Percentiles rank a stretch among this genome's conserved stretches.
phyloP scores from a whole-genome alignment of 2,888 invertebrate genomes.

The Oxycera nigricornis region DNA sequence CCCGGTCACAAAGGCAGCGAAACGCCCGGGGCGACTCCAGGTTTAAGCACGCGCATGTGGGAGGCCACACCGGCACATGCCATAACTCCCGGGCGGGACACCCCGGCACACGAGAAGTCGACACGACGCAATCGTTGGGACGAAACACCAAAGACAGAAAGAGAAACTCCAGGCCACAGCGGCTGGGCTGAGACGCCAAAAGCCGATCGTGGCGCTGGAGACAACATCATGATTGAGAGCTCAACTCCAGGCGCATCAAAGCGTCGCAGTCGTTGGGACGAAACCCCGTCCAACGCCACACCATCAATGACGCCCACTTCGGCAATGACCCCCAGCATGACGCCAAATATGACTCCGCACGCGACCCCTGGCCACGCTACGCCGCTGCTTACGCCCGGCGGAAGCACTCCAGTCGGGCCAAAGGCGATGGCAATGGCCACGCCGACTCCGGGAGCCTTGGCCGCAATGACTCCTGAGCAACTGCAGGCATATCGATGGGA shows the following conservation, averaged over 20 bases:
- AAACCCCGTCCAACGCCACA: constrained; percentile 86
- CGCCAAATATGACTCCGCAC: constrained; percentile 77
- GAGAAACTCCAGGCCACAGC: constrained; percentile 96
- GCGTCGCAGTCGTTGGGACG: constrained; percentile 97
- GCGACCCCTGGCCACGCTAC: constrained; percentile 75
- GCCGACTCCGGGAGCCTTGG: constrained; percentile 93
- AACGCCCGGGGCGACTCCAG: constrained; percentile 92
- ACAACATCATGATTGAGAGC: constrained; percentile 82
- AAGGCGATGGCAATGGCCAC: constrained; percentile 99
- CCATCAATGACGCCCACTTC: constrained; percentile 75
- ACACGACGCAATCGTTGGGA: constrained; percentile 97
- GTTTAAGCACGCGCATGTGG: constrained; percentile 89
- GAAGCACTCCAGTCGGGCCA: constrained; percentile 85
- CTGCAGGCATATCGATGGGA: constrained; percentile 98
- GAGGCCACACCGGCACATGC: constrained; percentile 96
- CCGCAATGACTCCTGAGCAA: constrained; percentile 99
- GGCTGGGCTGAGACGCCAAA: constrained; percentile 99
- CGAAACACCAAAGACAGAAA: constrained; percentile 97
- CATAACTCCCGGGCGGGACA: constrained; percentile 86
- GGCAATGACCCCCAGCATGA: constrained; percentile 69
- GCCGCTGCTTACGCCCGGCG: constrained; percentile 80
- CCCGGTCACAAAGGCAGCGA: constrained; percentile 88
- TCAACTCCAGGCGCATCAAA: constrained; percentile 95
- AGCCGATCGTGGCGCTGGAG: constrained; percentile 82
- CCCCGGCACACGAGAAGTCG: constrained; percentile 79